Base-by-base conservation (phyloP, 1,140 invertebrate genomes). In the Dysdera silvatica region DNA sequence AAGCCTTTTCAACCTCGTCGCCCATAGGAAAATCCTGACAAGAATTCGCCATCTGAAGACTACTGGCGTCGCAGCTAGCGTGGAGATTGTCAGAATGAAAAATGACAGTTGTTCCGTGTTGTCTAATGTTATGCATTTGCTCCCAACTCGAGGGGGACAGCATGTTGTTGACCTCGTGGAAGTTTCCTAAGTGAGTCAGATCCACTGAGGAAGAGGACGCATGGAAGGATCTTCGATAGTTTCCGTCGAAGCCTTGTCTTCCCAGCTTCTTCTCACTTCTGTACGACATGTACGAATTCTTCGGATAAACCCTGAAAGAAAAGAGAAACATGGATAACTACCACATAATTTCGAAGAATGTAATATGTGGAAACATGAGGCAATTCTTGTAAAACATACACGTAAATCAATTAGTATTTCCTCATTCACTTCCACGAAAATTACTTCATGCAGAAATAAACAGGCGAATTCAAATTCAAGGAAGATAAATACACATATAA, bases 191-290 rank as follows among this genome's bases (percentile, higher is more conserved):
- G 14, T 32, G 29, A 14, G 61, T 56, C 14, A 63, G 45, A 47
- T 63, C 61, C 41, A 56, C 48, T 26, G 56, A 61, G 28, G 70
- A 66, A 5, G 69, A 57, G 35, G 71, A 69, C 26, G 84, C 85
- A 1, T 85, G 85, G 31, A 85, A 87, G 75, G 85, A 87, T 31
- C 85, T 75, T 70, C 87, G 85, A 75, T 88, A 88, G 70, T 84
- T 86, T 52, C 86, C 86, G 71, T 86, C 81, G 71, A 80, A 85
- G 69, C 87, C 81, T 43, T 81, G 81, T 45, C 67, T 58, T 20
- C 53, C 40, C 41, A 80, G 74, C 69, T 86, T 73, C 52, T 65
- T 65, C 66, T 74, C 85, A 61, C 85, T 79, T 18, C 83, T 78
- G 43, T 83, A 82, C 2, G 84, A 82, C 75, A 87, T 74, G 73